These are phyloP conservation scores for Drosophila affinis DNA, from an alignment of 2,888 invertebrate genomes.

Conservation along the genomic window DNA sequence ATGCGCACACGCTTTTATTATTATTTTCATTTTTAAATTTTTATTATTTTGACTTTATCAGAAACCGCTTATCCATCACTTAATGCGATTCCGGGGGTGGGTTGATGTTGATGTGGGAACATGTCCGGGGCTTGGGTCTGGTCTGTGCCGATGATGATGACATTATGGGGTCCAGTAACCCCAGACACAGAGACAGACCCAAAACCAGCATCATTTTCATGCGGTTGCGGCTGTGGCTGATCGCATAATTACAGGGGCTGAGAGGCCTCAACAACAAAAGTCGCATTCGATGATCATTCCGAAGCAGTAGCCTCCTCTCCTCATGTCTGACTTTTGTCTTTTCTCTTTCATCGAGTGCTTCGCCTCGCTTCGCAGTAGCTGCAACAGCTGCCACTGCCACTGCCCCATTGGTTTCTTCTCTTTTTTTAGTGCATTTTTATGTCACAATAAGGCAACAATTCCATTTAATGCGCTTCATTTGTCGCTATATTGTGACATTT, in stretches of 20 bases:
- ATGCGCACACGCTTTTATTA: conserved; percentile 30
- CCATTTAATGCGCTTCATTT: conserved; percentile 66
- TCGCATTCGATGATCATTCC: conserved; percentile 18
- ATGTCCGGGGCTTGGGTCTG: conserved; percentile 37
- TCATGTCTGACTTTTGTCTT: conserved; percentile 8
- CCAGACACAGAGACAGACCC: conserved; percentile 23
- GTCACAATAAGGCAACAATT: conserved; percentile 65
- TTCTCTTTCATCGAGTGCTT: conserved; percentile 1
- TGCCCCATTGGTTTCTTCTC: conserved; percentile 15
- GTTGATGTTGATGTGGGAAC: conserved; percentile 54
- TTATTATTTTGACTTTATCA: conserved; percentile 76
- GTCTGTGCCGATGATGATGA: conserved; percentile 62
- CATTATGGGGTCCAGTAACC: conserved; percentile 61
- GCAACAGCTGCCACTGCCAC: conserved; percentile 32
- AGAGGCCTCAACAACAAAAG: conserved; percentile 29
- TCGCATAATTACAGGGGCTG: conserved; percentile 37
- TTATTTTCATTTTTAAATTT: conserved; percentile 52
- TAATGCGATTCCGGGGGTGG: conserved; percentile 37
- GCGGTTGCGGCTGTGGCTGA: conserved; percentile 7
- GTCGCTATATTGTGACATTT: conserved; percentile 71
- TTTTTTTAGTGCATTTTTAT: conserved; percentile 65
- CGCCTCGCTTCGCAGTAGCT: background rate
- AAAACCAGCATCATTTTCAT: too few species aligned
- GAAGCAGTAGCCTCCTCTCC: conserved; percentile 4
- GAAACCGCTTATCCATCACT: conserved; percentile 67